Evolutionary conservation across 2,797 vertebrate genomes (phyloP).

Genomic region (Oreortyx pictus): DNA sequence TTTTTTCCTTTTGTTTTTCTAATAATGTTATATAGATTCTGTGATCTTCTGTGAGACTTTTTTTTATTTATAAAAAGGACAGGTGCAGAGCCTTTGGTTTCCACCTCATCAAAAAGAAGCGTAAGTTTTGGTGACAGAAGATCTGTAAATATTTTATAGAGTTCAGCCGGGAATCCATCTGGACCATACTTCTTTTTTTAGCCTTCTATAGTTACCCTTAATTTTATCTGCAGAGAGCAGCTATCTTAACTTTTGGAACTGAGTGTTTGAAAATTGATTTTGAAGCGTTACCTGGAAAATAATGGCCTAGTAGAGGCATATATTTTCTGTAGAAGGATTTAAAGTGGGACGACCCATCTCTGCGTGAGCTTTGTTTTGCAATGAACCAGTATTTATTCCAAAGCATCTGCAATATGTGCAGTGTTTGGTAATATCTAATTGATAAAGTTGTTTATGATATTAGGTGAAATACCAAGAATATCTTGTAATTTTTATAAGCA

Average conservation of each 20-base stretch:
- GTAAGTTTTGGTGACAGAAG: slow-evolving; percentile 68
- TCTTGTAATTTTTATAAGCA: not conserved
- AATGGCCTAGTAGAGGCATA: not conserved
- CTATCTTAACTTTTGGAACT: not conserved
- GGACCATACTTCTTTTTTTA: slow-evolving; percentile 68
- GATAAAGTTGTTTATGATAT: not conserved
- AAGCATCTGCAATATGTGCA: not conserved
- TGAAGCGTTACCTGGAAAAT: not conserved
- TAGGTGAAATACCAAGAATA: not conserved
- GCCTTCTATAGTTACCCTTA: slow-evolving; percentile 33
- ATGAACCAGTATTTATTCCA: not conserved
- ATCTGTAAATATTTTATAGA: slow-evolving; percentile 77
- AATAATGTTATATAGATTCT: not conserved
- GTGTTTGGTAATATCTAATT: not conserved
- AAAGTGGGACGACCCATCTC: not conserved
- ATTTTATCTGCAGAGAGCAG: not conserved
- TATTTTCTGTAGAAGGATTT: not conserved
- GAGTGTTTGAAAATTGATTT: not conserved
- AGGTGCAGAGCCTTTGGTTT: slow-evolving; percentile 63
- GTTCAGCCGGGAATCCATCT: slow-evolving; percentile 66
- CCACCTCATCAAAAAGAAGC: slow-evolving; percentile 57
- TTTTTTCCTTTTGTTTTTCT: no score
- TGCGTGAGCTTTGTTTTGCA: not conserved
- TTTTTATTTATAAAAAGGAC: not conserved
- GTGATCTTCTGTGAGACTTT: not conserved